phyloP scores from a whole-genome alignment of 2,888 invertebrate species.

The Ceraclea dissimilis region DNA sequence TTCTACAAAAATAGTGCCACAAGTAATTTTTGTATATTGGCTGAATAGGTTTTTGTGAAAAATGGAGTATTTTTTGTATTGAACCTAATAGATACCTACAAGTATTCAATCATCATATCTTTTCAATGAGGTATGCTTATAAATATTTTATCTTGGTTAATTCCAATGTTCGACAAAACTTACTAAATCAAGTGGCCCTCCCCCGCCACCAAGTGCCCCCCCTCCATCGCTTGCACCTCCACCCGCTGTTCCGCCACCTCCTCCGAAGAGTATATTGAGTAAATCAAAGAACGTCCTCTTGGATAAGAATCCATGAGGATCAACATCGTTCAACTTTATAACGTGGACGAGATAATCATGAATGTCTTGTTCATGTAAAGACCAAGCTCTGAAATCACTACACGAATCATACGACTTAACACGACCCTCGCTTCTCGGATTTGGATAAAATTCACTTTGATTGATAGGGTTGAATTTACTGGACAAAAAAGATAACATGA shows the following conservation, averaged over 20 bases:
- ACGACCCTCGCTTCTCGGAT: constrained; percentile 10
- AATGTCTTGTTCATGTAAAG: constrained; percentile 15
- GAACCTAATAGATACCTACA: too few relatives aligned
- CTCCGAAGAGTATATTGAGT: not conserved
- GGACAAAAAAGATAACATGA: not conserved
- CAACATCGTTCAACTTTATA: constrained; percentile 6
- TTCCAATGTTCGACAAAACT: too few relatives aligned
- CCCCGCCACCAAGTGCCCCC: not conserved
- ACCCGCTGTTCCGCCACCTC: not conserved
- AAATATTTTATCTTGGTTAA: too few relatives aligned
- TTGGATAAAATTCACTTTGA: constrained; percentile 10
- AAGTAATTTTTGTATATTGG: too few relatives aligned
- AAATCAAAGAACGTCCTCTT: not conserved
- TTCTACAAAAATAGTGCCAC: too few relatives aligned
- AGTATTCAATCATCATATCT: too few relatives aligned
- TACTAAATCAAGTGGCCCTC: too few relatives aligned
- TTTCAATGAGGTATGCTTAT: too few relatives aligned
- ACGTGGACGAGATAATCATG: constrained; percentile 14
- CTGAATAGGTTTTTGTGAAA: too few relatives aligned
- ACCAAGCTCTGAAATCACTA: constrained; percentile 19
- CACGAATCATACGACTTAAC: constrained; percentile 15
- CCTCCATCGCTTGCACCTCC: not conserved
- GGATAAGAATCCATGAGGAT: not conserved
- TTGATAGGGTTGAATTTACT: not conserved
- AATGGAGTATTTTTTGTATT: too few relatives aligned